A percentile compares a stretch with the other conserved stretches of the same genome.
Conservation (phyloP, 2,113 vertebrate genomes). For the Thalassarche chlororhynchos region DNA sequence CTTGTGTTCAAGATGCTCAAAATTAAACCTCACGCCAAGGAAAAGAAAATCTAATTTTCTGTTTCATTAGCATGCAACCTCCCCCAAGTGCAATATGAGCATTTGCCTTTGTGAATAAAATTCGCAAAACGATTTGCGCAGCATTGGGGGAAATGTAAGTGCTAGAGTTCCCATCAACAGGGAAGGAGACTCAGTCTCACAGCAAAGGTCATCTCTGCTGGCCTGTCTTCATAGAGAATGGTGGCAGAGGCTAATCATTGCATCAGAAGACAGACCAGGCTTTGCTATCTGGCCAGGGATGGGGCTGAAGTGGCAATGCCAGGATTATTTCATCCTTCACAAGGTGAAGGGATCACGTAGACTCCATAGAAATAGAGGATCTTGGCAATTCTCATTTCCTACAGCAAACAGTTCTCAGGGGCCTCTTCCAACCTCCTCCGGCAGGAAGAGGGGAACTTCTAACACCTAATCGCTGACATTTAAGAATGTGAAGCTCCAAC, state of each 20-base stretch:
- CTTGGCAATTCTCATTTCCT: conserved; percentile 18
- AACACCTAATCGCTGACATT: conserved; percentile 37
- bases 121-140: background rate
- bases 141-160: fast-evolving
- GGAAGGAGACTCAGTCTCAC: background rate
- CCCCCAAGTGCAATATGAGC: background rate
- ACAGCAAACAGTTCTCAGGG: background rate
- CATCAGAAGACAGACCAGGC: background rate
- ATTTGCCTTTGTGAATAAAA: background rate
- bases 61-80: background rate
- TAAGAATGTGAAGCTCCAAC: conserved; percentile 25
- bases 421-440: conserved; percentile 6
- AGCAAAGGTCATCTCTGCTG: background rate
- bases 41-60: background rate
- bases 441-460: conserved; percentile 43
- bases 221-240: fast-evolving
- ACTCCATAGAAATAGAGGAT: background rate
- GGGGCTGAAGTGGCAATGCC: background rate
- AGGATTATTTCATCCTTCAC: background rate
- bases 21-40: background rate
- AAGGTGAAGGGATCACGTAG: background rate
- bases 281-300: background rate
- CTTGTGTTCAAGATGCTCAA: background rate
- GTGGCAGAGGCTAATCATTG: fast-evolving
- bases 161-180: background rate